phyloP scores from a whole-genome alignment of 2,888 invertebrate species.

The Netelia melanura region DNA sequence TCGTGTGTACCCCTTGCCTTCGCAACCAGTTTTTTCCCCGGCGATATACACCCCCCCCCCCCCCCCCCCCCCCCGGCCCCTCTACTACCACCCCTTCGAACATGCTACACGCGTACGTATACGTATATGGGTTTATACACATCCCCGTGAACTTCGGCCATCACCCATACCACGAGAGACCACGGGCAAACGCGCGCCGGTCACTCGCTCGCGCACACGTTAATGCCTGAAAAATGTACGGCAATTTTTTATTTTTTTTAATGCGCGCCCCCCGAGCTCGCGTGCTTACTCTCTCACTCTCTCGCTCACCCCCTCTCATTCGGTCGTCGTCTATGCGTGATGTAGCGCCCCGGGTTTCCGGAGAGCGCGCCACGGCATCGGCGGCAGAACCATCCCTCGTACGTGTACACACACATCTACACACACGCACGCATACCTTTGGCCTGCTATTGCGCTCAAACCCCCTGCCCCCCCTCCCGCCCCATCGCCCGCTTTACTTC shows the following conservation, averaged over 20 bases:
- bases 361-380: constrained; percentile 68
- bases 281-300: constrained; percentile 40
- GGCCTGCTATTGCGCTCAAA: background rate
- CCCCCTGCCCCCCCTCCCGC: constrained; percentile 12
- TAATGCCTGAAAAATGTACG: constrained; percentile 85
- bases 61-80: constrained; percentile 32
- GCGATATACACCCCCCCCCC: constrained; percentile 37
- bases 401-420: constrained; percentile 5
- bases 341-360: constrained; percentile 81
- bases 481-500: constrained; percentile 24
- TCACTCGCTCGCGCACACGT: constrained; percentile 76
- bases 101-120: constrained; percentile 41
- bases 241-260: constrained; percentile 85
- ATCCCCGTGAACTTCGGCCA: constrained; percentile 40
- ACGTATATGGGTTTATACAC: constrained; percentile 12
- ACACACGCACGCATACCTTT: constrained; percentile 1
- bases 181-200: constrained; percentile 46
- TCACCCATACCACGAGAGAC: constrained; percentile 30
- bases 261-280: constrained; percentile 76
- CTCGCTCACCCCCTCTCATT: constrained; percentile 41
- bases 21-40: constrained; percentile 40
- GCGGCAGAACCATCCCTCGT: constrained; percentile 56
- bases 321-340: constrained; percentile 80
- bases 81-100: constrained; percentile 17
- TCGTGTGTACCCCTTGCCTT: constrained; percentile 35